Percentiles rank a stretch among this genome's conserved stretches.
phyloP scores from a whole-genome alignment of 1,140 invertebrate genomes.

The Hyposmocoma kahamanoa region DNA sequence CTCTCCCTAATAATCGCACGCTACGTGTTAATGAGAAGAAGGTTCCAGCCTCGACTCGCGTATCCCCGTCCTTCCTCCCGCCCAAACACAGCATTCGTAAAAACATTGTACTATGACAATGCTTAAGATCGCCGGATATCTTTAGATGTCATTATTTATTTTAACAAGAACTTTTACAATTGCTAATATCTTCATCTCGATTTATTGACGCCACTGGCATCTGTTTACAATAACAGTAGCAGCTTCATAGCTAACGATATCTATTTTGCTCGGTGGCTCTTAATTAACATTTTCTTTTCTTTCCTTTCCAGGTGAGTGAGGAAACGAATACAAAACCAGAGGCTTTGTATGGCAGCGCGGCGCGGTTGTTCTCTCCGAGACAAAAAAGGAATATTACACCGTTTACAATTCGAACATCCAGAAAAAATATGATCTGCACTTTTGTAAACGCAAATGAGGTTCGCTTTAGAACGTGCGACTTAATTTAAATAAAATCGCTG shows the following conservation, averaged over 20 bases:
- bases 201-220: too few relatives aligned
- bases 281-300: slow-evolving; percentile 73
- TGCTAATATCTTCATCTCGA: too few relatives aligned
- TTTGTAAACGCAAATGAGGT: slow-evolving; percentile 69
- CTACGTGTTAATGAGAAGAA: slow-evolving; percentile 60
- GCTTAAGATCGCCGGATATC: too few relatives aligned
- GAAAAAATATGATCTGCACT: slow-evolving; percentile 69
- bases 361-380: slow-evolving; percentile 37
- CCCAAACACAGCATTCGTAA: too few relatives aligned
- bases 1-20: slow-evolving; percentile 58
- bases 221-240: slow-evolving; percentile 56
- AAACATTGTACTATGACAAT: too few relatives aligned
- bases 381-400: slow-evolving; percentile 67
- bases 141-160: too few relatives aligned
- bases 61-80: too few relatives aligned
- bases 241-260: slow-evolving; percentile 58
- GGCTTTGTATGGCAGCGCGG: slow-evolving; percentile 42
- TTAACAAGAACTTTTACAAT: too few relatives aligned
- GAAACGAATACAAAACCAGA: slow-evolving; percentile 55
- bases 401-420: slow-evolving; percentile 63
- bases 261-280: slow-evolving; percentile 68
- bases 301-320: slow-evolving; percentile 70
- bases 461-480: slow-evolving; percentile 53
- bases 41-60: slow-evolving; percentile 51
- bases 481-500: slow-evolving; percentile 57